These are phyloP conservation scores for Parelbella ahira DNA, from an alignment of 2,888 invertebrate species.

Conservation along the genomic window DNA sequence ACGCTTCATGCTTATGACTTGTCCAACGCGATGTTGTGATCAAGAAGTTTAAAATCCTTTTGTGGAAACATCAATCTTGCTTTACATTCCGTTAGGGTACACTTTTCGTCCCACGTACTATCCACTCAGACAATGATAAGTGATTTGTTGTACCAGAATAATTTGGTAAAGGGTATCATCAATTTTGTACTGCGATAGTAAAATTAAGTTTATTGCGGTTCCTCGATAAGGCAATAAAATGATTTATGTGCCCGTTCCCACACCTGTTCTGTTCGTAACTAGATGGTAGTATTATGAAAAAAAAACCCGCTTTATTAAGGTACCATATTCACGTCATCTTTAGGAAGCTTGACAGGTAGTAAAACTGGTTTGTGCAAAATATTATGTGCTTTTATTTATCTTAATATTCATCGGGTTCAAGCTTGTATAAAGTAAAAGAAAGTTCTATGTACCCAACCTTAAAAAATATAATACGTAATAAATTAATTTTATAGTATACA, in stretches of 20 bases:
- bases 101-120: constrained; percentile 6
- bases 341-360: too few species aligned
- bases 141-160: constrained; percentile 5
- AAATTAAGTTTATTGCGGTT: constrained; percentile 9
- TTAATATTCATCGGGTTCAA: too few species aligned
- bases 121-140: constrained; percentile 1
- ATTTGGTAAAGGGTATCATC: constrained; percentile 5
- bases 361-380: too few species aligned
- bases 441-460: too few species aligned
- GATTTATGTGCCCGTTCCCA: not conserved
- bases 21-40: constrained; percentile 45
- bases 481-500: too few species aligned
- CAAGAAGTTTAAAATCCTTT: constrained; percentile 72
- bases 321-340: too few species aligned
- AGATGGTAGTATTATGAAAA: too few species aligned
- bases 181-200: constrained; percentile 4
- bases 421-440: too few species aligned
- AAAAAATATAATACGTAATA: too few species aligned
- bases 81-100: constrained; percentile 34
- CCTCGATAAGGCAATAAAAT: not conserved
- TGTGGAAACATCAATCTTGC: constrained; percentile 67
- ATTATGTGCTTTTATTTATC: too few species aligned
- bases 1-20: constrained; percentile 29
- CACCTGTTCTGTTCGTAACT: not conserved
- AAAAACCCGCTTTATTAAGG: too few species aligned